A percentile compares a stretch with the other conserved stretches of the same genome.
Evolutionary conservation across 2,888 invertebrate genomes (phyloP).

Genomic region (Rhodophaea formosa): DNA sequence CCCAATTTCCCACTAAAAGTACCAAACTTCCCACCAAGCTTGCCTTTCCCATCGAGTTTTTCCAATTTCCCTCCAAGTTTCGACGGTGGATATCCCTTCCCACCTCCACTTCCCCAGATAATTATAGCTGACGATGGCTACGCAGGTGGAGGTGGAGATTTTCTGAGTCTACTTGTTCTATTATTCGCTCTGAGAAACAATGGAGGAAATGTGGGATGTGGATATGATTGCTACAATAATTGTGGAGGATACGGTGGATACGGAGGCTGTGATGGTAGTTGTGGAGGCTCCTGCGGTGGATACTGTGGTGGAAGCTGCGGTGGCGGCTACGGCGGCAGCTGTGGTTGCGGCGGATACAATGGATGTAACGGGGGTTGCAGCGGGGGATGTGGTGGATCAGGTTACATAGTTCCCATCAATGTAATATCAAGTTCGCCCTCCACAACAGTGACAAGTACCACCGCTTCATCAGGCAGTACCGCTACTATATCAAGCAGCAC

Average conservation of each 20-base stretch:
- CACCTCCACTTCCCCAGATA: slow-evolving; percentile 21
- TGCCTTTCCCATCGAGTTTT: neutral
- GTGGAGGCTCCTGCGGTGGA: neutral
- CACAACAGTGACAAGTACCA: neutral
- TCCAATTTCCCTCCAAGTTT: neutral
- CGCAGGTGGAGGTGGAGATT: slow-evolving; percentile 5
- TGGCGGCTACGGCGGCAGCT: neutral
- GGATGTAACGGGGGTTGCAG: neutral
- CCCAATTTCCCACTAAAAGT: neutral
- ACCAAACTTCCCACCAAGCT: neutral
- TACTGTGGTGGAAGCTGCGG: slow-evolving; percentile 4
- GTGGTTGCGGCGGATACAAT: neutral
- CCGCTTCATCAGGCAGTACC: neutral
- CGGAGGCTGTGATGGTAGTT: slow-evolving; percentile 7
- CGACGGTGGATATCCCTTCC: neutral
- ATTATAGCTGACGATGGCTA: slow-evolving; percentile 17
- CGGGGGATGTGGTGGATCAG: neutral
- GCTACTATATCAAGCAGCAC: neutral
- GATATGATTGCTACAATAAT: slow-evolving; percentile 1
- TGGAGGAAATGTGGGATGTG: slow-evolving; percentile 12
- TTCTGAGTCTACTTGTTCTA: slow-evolving; percentile 20
- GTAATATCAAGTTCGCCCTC: neutral
- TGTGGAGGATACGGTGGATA: slow-evolving; percentile 1
- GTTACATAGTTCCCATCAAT: neutral
- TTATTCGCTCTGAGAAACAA: slow-evolving; percentile 22